Base-by-base conservation (phyloP, 2,113 vertebrate genomes). In the Strix uralensis region DNA sequence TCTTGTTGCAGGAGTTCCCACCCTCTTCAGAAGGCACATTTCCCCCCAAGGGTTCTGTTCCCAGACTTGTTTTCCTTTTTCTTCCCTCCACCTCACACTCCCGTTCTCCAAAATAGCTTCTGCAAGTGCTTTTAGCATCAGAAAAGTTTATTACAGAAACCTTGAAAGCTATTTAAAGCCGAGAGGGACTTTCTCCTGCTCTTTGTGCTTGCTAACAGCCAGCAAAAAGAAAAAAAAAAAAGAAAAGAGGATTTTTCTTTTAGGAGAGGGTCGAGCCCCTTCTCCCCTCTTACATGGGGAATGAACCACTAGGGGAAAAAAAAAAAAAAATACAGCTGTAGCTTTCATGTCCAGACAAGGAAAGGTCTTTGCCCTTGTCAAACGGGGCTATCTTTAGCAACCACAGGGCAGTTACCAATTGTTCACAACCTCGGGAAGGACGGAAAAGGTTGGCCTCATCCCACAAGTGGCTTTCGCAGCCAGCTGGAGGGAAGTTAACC, bases 281-380 rank as follows among this genome's bases (percentile, higher is more conserved):
- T n/a, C 30, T 70, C 22, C 27, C 22, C 40, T 26, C 32, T 52
- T 36, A 29, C 1, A 1, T 1, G 12, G 16, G 42, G 46, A 44
- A 69, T 4, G 15, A 86, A 16, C 15, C 18, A 4, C 4, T 2
- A 52, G 11, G 15, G 49, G 12, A 5, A 4, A 12, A 46, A 79
- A 65, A 79, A 65, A 36, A n/a, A 19, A 34, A 72, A 13, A 40
- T 3, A 17, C 30, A 80, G 62, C 62, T 29, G 47, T 3, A 85
- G 71, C 52, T 67, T 82, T 62, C 42, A 13, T 6, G 25, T 38
- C 38, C 63, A 32, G 70, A 47, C 47, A 29, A 46, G 42, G 26
- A 36, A 67, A 38, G 0, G 0, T 11, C 70, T 46, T 20, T 75
- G 52, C 47, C 42, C 65, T 30, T 2, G 11, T 27, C 27, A 36